Base-by-base conservation (phyloP, 2,113 vertebrate genomes). In the Coreoperca whiteheadi region DNA sequence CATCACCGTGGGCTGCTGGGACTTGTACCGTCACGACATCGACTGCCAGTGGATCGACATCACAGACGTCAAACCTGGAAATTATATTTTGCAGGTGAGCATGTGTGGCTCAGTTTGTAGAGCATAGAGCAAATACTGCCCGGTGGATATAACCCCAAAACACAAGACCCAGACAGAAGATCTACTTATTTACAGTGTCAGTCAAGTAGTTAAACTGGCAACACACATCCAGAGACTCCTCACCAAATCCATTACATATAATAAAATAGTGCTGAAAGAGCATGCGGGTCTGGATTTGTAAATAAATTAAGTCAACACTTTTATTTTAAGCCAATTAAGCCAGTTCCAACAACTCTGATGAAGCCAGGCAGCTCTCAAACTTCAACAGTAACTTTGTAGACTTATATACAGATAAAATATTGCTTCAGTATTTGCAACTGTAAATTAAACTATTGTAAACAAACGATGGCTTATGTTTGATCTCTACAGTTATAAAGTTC, bases 21-120 rank as follows among this genome's bases (percentile, higher is more conserved):
- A 99, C 90, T 85, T 98, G 83, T 99, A 99, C 84, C 94, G 98
- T 1, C 98, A 99, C 0, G 98, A 99, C 91, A 99, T 99, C 0
- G 98, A 99, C 95, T 99, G 98, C 83, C 98, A 99, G 84, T 99
- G 98, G 98, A 97, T 99, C 1, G 98, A 99, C 92, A 98, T 99
- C 92, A 98, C 97, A 0, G 98, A 99, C 0, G 94, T 99, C 77
- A 98, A 96, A 79, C 97, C 98, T 1, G 98, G 98, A 84, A 99
- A 98, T 93, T 99, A 99, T 93, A 98, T 99, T 54, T 90, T 99
- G 67, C 98, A 99, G 97, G 98, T 99, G 79, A 89, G 72, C 21
- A 0, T 3, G 16, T 34, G 16, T 1, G 12, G 18, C 8, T 43
- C 41, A 0, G 1, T 20, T 0, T 48, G 18, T 8, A 30, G 60